Evolutionary conservation across 35 echinoderm and acorn worm species (phyloP), one percentile per base, ranked within the genome.

Genomic region (Hemicentrotus pulcherrimus): DNA sequence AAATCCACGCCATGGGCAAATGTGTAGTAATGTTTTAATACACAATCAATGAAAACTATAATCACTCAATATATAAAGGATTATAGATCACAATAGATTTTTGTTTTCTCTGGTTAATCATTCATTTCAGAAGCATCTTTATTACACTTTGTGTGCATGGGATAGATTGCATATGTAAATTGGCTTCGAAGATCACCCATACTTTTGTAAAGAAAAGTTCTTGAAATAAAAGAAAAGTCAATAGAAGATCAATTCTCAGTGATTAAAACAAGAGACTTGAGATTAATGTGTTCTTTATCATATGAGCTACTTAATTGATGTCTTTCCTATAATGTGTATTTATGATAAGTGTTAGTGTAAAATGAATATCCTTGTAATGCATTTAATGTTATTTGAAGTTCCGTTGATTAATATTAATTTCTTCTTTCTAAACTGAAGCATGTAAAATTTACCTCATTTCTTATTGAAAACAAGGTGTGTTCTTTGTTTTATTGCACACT

Each of bases 401-500:
- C 12, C 28, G 22, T 70, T 41, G 35, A 41, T 70, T 19, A 28
- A 70, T 70, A 24, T 28, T 19, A 22, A n/a, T 78, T 78, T 78
- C 22, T 78, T 78, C 5, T 78, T 55, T 78, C 18, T 78, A n/a
- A 71, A 78, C 19, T 78, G 65, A 78, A 78, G 65, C 65, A 78
- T 78, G 65, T 78, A 78, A 78, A 7, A 78, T 78, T 78, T 78
- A 78, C 65, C 65, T 78, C 65, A 78, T 78, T 78, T 78, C 28
- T 78, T n/a, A 28, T 71, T 78, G 6, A 24, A n/a, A 19, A 78
- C 65, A 78, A 78, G 65, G 18, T 78, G 65, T 78, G 65, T 28
- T 78, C 65, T n/a, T 78, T 78, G 65, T 78, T n/a, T 78, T 28
- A 6, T 28, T 78, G 7, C 19, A 78, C 19, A 78, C 22, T 28